A percentile compares a stretch with the other conserved stretches of the same genome.
phyloP scores from a whole-genome alignment of 2,113 vertebrate genomes.

The Esox niger region DNA sequence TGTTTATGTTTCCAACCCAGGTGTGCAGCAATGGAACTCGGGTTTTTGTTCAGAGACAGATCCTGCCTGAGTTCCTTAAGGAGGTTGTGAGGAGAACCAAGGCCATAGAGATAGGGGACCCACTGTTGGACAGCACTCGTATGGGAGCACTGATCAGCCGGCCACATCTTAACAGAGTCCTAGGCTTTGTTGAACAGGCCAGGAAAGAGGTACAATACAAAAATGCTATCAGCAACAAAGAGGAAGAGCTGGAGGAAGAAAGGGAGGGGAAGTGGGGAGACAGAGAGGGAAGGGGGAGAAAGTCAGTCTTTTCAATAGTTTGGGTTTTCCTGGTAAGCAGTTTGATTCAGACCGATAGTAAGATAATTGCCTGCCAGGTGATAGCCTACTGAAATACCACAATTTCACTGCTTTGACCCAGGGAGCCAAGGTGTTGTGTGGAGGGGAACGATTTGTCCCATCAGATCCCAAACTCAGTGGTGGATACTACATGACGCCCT shows the following conservation, averaged over 20 bases:
- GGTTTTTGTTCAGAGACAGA: constrained; percentile 88
- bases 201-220: constrained; percentile 79
- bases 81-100: constrained; percentile 87
- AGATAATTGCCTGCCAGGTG: too few relatives aligned
- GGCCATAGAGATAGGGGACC: constrained; percentile 87
- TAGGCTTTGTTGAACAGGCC: constrained; percentile 81
- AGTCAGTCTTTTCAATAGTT: too few relatives aligned
- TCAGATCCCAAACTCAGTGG: constrained; percentile 84
- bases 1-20: constrained; percentile 56
- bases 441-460: constrained; percentile 80
- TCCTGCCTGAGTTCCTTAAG: constrained; percentile 83
- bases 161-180: constrained; percentile 85
- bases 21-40: constrained; percentile 95
- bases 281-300: too few relatives aligned
- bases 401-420: constrained; percentile 49
- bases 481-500: constrained; percentile 90
- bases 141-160: constrained; percentile 93
- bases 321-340: too few relatives aligned
- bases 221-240: too few relatives aligned
- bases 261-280: too few relatives aligned
- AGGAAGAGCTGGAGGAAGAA: too few relatives aligned
- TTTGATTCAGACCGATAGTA: too few relatives aligned
- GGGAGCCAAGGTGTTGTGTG: constrained; percentile 89
- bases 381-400: too few relatives aligned
- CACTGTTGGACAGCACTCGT: constrained; percentile 81